Evolutionary conservation across 2,797 vertebrate species (phyloP).

Genomic region (Darevskia nairensis): DNA sequence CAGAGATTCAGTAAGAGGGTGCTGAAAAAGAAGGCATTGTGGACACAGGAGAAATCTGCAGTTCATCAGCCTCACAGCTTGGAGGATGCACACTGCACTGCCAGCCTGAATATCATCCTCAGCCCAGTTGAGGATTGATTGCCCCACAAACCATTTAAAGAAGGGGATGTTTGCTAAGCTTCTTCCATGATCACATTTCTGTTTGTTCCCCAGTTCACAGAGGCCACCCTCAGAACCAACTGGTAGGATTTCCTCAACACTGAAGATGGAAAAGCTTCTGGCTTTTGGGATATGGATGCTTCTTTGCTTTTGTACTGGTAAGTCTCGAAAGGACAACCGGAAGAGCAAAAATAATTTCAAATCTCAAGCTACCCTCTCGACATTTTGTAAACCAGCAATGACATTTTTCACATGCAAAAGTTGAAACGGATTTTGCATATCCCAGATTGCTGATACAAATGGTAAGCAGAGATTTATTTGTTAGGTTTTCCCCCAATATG

Average conservation of each 20-base stretch:
- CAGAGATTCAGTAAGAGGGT: background rate
- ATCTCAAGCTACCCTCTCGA: background rate
- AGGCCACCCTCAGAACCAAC: background rate
- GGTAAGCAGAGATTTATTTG: too few species aligned
- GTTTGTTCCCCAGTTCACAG: background rate
- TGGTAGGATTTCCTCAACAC: background rate
- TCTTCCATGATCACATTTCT: background rate
- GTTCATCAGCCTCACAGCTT: background rate
- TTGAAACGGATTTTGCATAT: background rate
- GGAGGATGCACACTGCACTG: background rate
- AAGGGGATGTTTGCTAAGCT: background rate
- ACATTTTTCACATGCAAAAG: background rate
- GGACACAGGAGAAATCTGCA: background rate
- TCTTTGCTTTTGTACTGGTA: background rate
- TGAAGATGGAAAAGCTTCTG: background rate
- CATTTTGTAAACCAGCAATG: background rate
- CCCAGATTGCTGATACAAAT: background rate
- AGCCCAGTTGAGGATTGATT: background rate
- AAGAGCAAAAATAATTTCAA: background rate
- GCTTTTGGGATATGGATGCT: background rate
- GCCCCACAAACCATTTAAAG: background rate
- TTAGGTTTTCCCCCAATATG: too few species aligned
- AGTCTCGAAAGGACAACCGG: background rate
- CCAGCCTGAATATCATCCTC: background rate
- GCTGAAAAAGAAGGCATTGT: background rate